Evolutionary conservation across 2,113 vertebrate species (phyloP).

Genomic region (Anguilla rostrata): DNA sequence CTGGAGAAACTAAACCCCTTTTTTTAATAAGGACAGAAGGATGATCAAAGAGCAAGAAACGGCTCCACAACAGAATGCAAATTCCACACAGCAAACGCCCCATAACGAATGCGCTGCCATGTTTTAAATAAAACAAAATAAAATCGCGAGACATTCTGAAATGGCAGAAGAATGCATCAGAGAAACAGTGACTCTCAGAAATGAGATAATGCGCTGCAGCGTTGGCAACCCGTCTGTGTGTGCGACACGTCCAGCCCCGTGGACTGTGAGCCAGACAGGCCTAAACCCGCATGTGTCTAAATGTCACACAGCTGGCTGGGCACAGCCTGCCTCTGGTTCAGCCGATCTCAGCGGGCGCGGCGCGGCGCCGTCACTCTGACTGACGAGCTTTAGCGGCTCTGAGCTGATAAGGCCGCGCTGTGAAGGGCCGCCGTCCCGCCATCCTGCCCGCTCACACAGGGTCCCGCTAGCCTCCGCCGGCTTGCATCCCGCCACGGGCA

Average conservation of each 20-base stretch:
- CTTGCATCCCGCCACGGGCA: background rate
- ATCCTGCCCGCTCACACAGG: background rate
- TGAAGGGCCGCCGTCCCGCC: background rate
- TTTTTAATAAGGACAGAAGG: background rate
- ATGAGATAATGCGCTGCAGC: background rate
- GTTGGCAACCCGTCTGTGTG: background rate
- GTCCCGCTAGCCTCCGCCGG: background rate
- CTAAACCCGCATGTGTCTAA: background rate
- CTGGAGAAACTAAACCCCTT: background rate
- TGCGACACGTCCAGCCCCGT: too few species aligned
- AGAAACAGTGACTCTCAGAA: background rate
- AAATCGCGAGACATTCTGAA: background rate
- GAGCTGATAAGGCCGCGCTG: constrained; percentile 42
- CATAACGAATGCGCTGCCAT: background rate
- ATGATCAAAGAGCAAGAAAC: background rate
- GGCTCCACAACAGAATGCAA: background rate
- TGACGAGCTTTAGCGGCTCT: constrained; percentile 43
- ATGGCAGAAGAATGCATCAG: background rate
- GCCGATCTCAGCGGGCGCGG: constrained; percentile 45
- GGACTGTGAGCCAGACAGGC: background rate
- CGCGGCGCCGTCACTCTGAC: constrained; percentile 34
- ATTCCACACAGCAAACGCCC: background rate
- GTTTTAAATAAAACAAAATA: background rate
- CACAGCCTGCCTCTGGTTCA: constrained; percentile 36
- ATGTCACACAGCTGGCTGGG: background rate